Conservation (phyloP, 1,140 invertebrate genomes). For the Scylla paramamosain region DNA sequence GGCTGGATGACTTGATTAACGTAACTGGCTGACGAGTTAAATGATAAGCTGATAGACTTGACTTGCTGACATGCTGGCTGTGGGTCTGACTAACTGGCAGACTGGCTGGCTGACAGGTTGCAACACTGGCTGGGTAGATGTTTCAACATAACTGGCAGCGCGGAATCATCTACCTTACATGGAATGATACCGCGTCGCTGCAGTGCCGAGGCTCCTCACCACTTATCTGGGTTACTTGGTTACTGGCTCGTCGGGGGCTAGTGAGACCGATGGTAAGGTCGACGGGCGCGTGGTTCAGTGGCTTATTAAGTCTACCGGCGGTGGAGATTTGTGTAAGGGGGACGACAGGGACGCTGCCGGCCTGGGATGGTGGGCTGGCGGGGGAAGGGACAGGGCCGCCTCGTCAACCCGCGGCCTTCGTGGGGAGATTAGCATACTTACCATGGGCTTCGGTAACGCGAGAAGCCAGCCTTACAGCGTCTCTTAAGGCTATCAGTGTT, state of each 20-base stretch:
- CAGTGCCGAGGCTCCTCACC: background rate
- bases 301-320: background rate
- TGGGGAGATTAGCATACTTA: constrained; percentile 32
- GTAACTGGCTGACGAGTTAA: background rate
- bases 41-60: background rate
- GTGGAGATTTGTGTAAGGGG: background rate
- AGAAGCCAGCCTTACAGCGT: constrained; percentile 7
- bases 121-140: background rate
- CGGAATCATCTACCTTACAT: background rate
- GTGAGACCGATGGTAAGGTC: background rate
- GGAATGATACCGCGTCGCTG: background rate
- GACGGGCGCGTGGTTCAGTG: background rate
- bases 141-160: background rate
- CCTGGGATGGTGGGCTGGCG: background rate
- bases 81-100: background rate
- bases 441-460: background rate
- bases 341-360: background rate
- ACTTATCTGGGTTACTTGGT: constrained; percentile 13
- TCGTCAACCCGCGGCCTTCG: constrained; percentile 25
- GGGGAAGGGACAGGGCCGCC: background rate
- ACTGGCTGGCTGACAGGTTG: background rate
- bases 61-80: background rate
- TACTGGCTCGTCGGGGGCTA: background rate
- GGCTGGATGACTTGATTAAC: too few species aligned
- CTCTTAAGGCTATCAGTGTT: constrained; percentile 43